Percentiles rank a stretch among this genome's conserved stretches.
Conservation (phyloP, 2,113 vertebrate genomes). For the Peromyscus leucopus region DNA sequence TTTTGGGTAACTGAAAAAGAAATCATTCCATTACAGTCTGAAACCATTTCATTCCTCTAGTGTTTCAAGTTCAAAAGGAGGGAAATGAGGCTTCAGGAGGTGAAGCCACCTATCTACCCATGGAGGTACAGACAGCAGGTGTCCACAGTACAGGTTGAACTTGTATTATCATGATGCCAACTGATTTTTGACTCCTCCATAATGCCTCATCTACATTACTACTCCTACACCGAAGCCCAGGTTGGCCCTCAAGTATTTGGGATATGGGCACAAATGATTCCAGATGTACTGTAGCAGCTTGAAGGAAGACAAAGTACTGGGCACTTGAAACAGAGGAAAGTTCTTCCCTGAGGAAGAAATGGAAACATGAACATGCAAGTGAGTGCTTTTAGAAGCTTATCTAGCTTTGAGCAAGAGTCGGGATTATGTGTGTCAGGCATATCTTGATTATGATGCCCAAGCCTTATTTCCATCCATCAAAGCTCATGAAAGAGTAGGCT, state of each 20-base stretch:
- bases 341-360: background rate
- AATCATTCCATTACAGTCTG: background rate
- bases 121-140: background rate
- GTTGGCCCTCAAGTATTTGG: background rate
- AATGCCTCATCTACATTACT: background rate
- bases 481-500: background rate
- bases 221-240: background rate
- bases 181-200: background rate
- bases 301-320: background rate
- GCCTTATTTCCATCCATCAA: background rate
- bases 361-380: background rate
- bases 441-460: background rate
- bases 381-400: background rate
- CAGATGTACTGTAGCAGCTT: background rate
- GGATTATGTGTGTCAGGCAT: background rate
- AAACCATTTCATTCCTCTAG: background rate
- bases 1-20: background rate
- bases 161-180: background rate
- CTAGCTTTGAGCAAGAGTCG: slow-evolving; percentile 10
- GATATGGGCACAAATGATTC: background rate
- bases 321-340: background rate
- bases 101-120: background rate
- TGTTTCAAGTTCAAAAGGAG: background rate
- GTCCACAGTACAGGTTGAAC: background rate
- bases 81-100: background rate